A percentile compares a stretch with the other conserved stretches of the same genome.
phyloP scores from a whole-genome alignment of 1,140 invertebrate species.

The Aplysia californica region DNA sequence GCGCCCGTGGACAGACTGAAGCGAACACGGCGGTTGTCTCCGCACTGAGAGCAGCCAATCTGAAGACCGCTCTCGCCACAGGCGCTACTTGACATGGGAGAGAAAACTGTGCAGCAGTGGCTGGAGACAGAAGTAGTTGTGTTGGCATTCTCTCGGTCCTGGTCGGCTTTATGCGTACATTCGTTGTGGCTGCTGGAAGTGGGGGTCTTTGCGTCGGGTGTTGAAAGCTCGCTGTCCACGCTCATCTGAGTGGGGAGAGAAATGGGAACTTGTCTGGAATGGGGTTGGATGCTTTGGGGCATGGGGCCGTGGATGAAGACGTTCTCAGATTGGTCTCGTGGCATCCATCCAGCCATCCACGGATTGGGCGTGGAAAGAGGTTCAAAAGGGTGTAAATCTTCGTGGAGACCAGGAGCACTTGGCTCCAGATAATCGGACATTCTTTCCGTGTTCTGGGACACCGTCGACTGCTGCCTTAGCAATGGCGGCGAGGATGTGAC shows the following conservation, averaged over 20 bases:
- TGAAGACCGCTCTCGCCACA: too few relatives aligned
- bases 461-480: neutral
- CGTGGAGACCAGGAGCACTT: neutral
- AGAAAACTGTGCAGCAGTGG: too few relatives aligned
- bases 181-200: too few relatives aligned
- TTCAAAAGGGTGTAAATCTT: neutral
- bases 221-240: neutral
- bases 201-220: too few relatives aligned
- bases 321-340: neutral
- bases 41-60: too few relatives aligned
- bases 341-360: constrained; percentile 6
- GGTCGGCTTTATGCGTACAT: too few relatives aligned
- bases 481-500: neutral
- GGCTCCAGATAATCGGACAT: constrained; percentile 10
- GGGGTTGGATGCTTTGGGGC: neutral
- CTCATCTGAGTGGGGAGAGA: neutral
- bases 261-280: neutral
- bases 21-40: too few relatives aligned
- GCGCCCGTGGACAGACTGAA: neutral
- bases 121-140: too few relatives aligned
- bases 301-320: neutral
- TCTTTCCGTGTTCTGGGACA: constrained; percentile 13
- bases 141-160: too few relatives aligned
- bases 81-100: too few relatives aligned
- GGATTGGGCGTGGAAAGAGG: neutral